Conservation (phyloP, 2,888 invertebrate species). For the Idaea dimidiata region DNA sequence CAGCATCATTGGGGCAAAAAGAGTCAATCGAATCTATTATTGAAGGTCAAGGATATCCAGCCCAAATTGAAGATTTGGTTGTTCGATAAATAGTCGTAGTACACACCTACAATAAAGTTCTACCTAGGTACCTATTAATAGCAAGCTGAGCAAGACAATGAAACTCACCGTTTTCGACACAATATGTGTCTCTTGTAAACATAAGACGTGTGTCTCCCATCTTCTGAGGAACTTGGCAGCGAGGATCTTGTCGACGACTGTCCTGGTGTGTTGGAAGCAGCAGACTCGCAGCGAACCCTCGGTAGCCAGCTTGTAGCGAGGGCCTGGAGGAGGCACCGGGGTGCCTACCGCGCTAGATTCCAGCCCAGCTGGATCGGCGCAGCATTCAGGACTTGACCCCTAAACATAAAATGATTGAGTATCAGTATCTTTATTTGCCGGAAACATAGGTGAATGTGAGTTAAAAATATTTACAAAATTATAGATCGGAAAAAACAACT, state of each 20-base stretch:
- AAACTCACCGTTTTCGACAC: constrained; percentile 86
- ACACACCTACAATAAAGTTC: background rate
- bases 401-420: constrained; percentile 37
- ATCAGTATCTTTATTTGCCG: too few species aligned
- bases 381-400: constrained; percentile 79
- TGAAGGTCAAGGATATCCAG: background rate
- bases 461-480: background rate
- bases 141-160: background rate
- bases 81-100: background rate
- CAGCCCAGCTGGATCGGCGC: constrained; percentile 65
- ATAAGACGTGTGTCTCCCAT: constrained; percentile 89
- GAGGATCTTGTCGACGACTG: constrained; percentile 89
- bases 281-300: constrained; percentile 88
- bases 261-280: constrained; percentile 88
- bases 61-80: background rate
- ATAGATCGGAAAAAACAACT: background rate
- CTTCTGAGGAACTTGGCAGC: constrained; percentile 88
- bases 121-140: background rate
- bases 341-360: constrained; percentile 56
- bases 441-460: too few species aligned
- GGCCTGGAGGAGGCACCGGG: constrained; percentile 76
- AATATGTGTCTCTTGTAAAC: constrained; percentile 84
- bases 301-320: constrained; percentile 84
- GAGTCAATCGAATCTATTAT: background rate
- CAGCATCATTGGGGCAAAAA: background rate